These are phyloP conservation scores for Entomyzon cyanotis DNA, from an alignment of 2,113 vertebrate genomes.

Conservation along the genomic window DNA sequence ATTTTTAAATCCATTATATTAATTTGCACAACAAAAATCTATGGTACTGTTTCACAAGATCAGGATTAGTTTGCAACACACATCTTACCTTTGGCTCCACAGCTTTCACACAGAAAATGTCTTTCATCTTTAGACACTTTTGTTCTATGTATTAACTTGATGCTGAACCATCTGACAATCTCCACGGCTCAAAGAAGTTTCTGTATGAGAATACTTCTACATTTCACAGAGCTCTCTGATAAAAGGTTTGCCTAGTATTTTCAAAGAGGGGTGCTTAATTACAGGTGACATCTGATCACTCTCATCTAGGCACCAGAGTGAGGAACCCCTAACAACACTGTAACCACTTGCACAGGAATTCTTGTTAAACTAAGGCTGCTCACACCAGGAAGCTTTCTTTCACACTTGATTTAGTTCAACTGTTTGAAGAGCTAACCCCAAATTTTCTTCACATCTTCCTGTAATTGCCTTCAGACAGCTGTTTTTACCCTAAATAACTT, in stretches of 20 bases:
- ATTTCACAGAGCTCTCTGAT: not conserved
- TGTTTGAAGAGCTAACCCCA: not conserved
- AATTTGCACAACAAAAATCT: not conserved
- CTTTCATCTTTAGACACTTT: not conserved
- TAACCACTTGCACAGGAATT: not conserved
- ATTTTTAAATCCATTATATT: not conserved
- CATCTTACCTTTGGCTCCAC: not conserved
- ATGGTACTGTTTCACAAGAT: not conserved
- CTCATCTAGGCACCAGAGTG: not conserved
- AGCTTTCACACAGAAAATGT: not conserved
- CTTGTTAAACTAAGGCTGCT: not conserved
- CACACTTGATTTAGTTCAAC: not conserved
- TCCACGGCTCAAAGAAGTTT: not conserved
- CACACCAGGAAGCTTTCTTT: not conserved
- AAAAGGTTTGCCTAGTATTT: not conserved
- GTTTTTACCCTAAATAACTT: not conserved
- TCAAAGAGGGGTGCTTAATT: not conserved
- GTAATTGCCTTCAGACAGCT: not conserved
- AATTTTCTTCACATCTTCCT: not conserved
- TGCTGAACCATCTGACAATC: not conserved
- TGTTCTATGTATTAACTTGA: not conserved
- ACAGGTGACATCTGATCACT: not conserved
- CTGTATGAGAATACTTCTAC: not conserved
- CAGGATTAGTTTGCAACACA: not conserved
- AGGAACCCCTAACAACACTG: not conserved